Conservation (phyloP, 2,113 vertebrate genomes). For the Castor canadensis region DNA sequence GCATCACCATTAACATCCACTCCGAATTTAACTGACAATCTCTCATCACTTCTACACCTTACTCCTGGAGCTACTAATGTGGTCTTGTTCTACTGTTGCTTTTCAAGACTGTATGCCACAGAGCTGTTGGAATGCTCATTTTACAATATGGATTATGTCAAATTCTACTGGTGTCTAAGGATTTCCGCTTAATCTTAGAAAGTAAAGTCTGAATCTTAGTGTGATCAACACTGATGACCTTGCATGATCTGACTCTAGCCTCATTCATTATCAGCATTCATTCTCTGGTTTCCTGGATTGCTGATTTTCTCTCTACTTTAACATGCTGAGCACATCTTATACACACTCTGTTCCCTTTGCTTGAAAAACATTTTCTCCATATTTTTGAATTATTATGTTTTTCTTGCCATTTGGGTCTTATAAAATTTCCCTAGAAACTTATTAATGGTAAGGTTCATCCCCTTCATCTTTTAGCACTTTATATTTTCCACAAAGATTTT, state of each 20-base stretch:
- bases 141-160: background rate
- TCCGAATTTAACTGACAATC: background rate
- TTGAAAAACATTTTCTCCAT: background rate
- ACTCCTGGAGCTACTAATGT: background rate
- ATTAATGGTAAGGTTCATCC: background rate
- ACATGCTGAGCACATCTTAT: background rate
- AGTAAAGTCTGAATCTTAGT: background rate
- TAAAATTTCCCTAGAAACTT: background rate
- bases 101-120: background rate
- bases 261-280: background rate
- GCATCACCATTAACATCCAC: background rate
- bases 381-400: background rate
- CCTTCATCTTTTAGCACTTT: background rate
- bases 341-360: background rate
- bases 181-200: background rate
- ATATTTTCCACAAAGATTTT: background rate
- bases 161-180: background rate
- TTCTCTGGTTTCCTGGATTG: background rate
- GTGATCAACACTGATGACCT: background rate
- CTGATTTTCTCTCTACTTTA: background rate
- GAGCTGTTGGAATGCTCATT: background rate
- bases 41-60: background rate
- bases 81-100: background rate
- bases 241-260: background rate
- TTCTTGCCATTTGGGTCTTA: background rate